These are phyloP conservation scores for Ficedula albicollis DNA, from an alignment of 2,797 vertebrate genomes.

Conservation along the genomic window DNA sequence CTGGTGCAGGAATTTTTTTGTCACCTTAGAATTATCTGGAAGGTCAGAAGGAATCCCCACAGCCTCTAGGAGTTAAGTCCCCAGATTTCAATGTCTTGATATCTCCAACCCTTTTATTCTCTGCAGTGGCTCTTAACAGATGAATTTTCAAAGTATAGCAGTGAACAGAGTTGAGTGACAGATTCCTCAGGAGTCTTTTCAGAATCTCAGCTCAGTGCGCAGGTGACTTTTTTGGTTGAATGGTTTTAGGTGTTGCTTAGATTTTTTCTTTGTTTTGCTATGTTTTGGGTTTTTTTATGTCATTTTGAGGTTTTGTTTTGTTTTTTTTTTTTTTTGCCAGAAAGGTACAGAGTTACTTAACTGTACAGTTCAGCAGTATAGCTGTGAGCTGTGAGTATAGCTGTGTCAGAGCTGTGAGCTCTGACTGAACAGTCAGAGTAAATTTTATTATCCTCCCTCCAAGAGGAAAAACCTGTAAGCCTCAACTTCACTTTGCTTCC, in stretches of 20 bases:
- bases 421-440: background rate
- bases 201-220: background rate
- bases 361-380: background rate
- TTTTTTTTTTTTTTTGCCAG: background rate
- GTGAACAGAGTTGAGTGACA: background rate
- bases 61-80: background rate
- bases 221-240: background rate
- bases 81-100: background rate
- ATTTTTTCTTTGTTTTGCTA: background rate
- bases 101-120: background rate
- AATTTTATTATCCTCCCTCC: background rate
- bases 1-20: background rate
- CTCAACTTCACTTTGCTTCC: background rate
- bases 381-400: no score
- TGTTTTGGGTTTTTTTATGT: background rate
- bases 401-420: no score
- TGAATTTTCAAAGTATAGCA: background rate
- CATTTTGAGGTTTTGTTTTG: background rate
- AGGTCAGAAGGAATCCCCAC: background rate
- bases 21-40: background rate
- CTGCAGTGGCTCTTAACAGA: background rate
- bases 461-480: background rate
- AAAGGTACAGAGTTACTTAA: background rate
- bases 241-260: background rate
- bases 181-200: background rate